Conservation (phyloP, 2,797 vertebrate species). For the Bufotes viridis region DNA sequence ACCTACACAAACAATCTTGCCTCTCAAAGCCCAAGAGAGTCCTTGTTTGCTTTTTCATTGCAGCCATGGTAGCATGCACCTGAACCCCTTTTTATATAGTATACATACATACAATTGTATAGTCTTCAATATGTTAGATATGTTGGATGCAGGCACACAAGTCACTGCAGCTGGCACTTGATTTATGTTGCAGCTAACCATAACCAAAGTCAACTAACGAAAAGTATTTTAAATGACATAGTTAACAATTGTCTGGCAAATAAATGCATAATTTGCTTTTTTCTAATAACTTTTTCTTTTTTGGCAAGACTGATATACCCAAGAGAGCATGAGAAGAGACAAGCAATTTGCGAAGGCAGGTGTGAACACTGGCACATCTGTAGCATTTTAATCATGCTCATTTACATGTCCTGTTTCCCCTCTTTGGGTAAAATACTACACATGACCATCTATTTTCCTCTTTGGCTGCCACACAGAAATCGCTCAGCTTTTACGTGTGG, state of each 20-base stretch:
- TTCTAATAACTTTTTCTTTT: slow-evolving; percentile 63
- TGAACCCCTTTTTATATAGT: too few relatives aligned
- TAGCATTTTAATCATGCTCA: slow-evolving; percentile 62
- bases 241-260: slow-evolving; percentile 60
- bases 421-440: slow-evolving; percentile 61
- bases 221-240: slow-evolving; percentile 57
- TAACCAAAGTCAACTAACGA: slow-evolving; percentile 37
- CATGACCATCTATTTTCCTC: slow-evolving; percentile 60
- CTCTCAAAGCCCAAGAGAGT: too few relatives aligned
- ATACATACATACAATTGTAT: not conserved
- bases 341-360: slow-evolving; percentile 63
- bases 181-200: slow-evolving; percentile 24
- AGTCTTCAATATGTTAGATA: not conserved
- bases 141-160: not conserved
- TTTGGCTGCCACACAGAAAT: slow-evolving; percentile 63
- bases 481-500: slow-evolving; percentile 60
- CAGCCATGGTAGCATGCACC: too few relatives aligned
- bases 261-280: slow-evolving; percentile 58
- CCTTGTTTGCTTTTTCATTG: too few relatives aligned
- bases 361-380: slow-evolving; percentile 63
- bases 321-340: slow-evolving; percentile 56
- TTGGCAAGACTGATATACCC: slow-evolving; percentile 61
- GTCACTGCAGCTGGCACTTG: not conserved
- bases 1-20: too few relatives aligned
- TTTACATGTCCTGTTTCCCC: slow-evolving; percentile 61